Evolutionary conservation across 2,888 invertebrate species (phyloP), one percentile per base, ranked within the genome.

Genomic region (Andrena dorsata): DNA sequence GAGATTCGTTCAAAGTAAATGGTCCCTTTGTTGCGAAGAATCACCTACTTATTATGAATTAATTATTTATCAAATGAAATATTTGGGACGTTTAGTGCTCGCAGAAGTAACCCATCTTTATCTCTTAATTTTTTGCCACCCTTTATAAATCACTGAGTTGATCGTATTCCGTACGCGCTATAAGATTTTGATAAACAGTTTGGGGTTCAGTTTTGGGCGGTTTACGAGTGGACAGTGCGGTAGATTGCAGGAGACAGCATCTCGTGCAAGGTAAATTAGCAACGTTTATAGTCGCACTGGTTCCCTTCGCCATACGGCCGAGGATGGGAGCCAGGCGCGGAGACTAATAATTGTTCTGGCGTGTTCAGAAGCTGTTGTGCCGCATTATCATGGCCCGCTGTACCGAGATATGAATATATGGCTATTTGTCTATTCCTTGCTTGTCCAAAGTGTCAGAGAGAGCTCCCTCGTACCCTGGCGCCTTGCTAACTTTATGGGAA

Each of bases 371-470:
- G 35, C 53, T 53, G 64, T 64, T 72, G 49, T n/a, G 72, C 51
- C 32, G 53, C 64, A 64, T 72, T 56, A 41, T 58, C 56, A 35
- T 41, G 56, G 35, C 56, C 26, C 20, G 30, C 1, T 26, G 26
- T 56, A 16, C 26, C 20, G 56, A 41, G 58, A 49, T 51, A 28
- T 30, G 30, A 66, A 68, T 41, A 28, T 23, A 35, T 35, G 30
- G 47, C 47, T 58, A 47, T 73, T 64, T 65, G 58, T 74, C 74
- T 58, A 32, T 74, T 74, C 74, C 47, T 32, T 28, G 23, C 56
- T 58, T 74, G 74, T 74, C 68, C 58, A 58, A 58, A 74, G 68
- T 74, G 66, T 68, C 74, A 74, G 66, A 47, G 58, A 49, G 26
- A 66, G 41, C 73, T 56, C 41, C 56, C 30, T 16, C 16, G 8